These are phyloP conservation scores for Xestoiulus laeticollis DNA, from an alignment of 2,888 invertebrate genomes.

Conservation along the genomic window DNA sequence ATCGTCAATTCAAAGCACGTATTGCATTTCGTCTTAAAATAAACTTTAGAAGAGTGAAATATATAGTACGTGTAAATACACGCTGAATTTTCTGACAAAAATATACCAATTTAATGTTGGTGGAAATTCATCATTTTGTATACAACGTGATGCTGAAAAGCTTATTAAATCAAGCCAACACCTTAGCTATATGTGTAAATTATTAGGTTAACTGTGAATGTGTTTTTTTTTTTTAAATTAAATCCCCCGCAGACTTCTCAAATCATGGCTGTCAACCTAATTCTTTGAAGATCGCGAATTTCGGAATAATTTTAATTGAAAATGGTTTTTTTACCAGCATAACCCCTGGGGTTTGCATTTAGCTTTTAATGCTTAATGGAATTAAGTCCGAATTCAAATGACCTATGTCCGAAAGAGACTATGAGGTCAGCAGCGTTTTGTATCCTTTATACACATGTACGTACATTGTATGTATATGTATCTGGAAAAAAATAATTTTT, in stretches of 20 bases:
- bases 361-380: neutral
- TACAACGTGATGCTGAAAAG: neutral
- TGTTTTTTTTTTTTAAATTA: neutral
- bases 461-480: too few species aligned
- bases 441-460: neutral
- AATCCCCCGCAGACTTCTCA: slow-evolving; percentile 17
- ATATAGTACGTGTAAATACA: slow-evolving; percentile 26
- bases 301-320: slow-evolving; percentile 26
- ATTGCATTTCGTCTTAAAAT: neutral
- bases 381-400: slow-evolving; percentile 11
- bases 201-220: neutral
- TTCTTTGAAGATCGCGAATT: slow-evolving; percentile 4
- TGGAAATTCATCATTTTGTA: neutral
- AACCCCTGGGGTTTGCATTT: neutral
- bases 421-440: neutral
- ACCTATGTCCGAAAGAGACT: neutral
- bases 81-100: neutral
- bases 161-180: neutral
- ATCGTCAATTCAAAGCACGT: slow-evolving; percentile 7
- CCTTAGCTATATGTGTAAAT: neutral
- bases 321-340: neutral
- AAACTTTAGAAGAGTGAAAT: neutral
- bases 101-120: neutral
- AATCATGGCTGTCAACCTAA: slow-evolving; percentile 8
- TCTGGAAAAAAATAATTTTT: neutral